phyloP scores from a whole-genome alignment of 2,888 invertebrate genomes.

The Oxyteleia sp. region DNA sequence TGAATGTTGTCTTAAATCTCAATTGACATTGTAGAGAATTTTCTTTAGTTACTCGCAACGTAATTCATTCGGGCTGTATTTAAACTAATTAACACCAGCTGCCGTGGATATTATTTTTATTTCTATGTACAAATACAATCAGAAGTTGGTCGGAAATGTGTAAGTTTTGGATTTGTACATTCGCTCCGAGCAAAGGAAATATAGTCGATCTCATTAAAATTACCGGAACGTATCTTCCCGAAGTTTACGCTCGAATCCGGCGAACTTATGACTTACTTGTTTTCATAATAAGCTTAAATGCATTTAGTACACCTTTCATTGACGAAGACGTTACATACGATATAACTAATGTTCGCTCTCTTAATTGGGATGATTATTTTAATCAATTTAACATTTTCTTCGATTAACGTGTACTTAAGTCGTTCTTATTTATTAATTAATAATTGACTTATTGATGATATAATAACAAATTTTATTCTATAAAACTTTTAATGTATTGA shows the following conservation, averaged over 20 bases:
- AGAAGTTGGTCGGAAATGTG: constrained; percentile 36
- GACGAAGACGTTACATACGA: not conserved
- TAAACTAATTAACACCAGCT: constrained; percentile 30
- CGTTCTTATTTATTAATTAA: no score
- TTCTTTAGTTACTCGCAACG: not conserved
- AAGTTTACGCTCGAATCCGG: constrained; percentile 31
- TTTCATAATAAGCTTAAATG: constrained; percentile 48
- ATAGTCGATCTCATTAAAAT: constrained; percentile 49
- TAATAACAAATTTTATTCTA: no score
- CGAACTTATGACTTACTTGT: constrained; percentile 42
- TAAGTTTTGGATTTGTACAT: constrained; percentile 43
- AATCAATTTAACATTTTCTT: not conserved
- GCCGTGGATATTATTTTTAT: constrained; percentile 32
- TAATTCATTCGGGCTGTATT: constrained; percentile 11
- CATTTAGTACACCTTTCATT: constrained; percentile 28
- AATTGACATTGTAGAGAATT: not conserved
- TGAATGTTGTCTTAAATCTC: constrained; percentile 12
- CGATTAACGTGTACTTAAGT: not conserved
- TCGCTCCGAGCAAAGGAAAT: constrained; percentile 34
- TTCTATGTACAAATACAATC: constrained; percentile 44
- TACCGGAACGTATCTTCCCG: constrained; percentile 36
- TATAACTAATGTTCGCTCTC: constrained; percentile 3
- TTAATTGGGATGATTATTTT: not conserved
- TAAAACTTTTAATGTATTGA: no score
- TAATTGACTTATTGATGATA: no score